Base-by-base conservation (phyloP, 2,797 vertebrate species). In the Sardinella longiceps region DNA sequence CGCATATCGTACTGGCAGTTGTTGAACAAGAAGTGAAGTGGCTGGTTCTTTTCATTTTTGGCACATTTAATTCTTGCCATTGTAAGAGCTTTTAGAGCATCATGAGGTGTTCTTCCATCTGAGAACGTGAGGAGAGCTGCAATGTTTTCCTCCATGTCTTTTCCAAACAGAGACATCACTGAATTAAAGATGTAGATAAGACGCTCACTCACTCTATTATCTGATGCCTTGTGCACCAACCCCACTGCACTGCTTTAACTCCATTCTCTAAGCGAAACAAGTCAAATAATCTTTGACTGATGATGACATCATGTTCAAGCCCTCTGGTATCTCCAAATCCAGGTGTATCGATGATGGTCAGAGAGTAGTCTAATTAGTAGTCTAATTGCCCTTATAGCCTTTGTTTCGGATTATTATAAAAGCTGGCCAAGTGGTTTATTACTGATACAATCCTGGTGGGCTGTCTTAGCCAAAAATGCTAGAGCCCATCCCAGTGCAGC, bases 11-110 rank as follows among this genome's bases (percentile, higher is more conserved):
- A 58, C 15, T 83, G 80, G 82, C 3, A 45, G 51, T 89, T 90
- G 37, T 89, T 30, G 28, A 90, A 90, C 4, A 25, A 77, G 83
- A 87, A 90, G 53, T 83, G 14, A n/a, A 89, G 4, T 1, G 58
- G 81, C 6, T 88, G 25, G 1, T 50, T 66, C 1, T 30, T 48
- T 18, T 85, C 2, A 74, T 81, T 82, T 80, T 85, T 87, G 25
- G 80, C 81, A 81, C 63, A 87, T 4, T 56, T 48, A 37, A 89
- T 10, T 5, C 74, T 50, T 14, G 6, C 56, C 20, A 5, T 2
- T 3, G 77, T 23, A 5, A 85, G 51, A 18, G 89, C 85, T 7
- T 33, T 9, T 20, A 89, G 82, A 2, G 58, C 84, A 28, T 6
- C 10, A 28, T 6, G 10, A 37, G 89, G n/a, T 28, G n/a, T 7